These are phyloP conservation scores for Orchesellides sinensis DNA, from an alignment of 2,888 invertebrate genomes.

Conservation along the genomic window DNA sequence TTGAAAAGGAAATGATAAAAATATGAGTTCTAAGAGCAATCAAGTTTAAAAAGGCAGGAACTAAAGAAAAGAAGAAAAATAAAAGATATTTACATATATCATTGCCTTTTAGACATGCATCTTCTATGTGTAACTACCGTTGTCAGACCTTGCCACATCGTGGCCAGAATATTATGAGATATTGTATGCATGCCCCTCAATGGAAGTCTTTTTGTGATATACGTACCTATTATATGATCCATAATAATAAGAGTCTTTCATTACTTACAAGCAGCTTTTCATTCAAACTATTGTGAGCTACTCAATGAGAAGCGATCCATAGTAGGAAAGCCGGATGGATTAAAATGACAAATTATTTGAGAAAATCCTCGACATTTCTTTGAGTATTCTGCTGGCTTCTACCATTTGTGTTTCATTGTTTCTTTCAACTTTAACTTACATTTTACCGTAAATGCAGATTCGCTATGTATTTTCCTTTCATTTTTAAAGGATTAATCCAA, in stretches of 20 bases:
- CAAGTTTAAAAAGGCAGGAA: constrained; percentile 1
- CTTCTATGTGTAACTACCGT: constrained; percentile 1
- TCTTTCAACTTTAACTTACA: background rate
- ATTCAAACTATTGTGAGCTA: constrained; percentile 3
- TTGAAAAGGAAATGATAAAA: too few relatives aligned
- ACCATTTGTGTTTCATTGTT: background rate
- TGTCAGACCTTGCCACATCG: background rate
- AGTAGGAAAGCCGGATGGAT: constrained; percentile 26
- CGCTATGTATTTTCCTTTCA: background rate
- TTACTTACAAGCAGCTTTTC: background rate
- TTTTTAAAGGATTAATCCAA: background rate
- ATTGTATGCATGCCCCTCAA: background rate
- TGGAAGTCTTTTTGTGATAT: too few relatives aligned
- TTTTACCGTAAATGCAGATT: background rate
- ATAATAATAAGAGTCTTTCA: too few relatives aligned
- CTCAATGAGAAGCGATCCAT: constrained; percentile 10
- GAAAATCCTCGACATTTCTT: constrained; percentile 33
- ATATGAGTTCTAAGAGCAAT: constrained; percentile 7
- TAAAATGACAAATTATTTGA: constrained; percentile 58
- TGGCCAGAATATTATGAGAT: background rate
- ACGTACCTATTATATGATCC: too few relatives aligned
- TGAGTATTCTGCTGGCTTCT: background rate
- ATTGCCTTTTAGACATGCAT: background rate
- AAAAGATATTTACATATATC: background rate
- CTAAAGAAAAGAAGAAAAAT: background rate